Evolutionary conservation across 2,797 vertebrate species (phyloP), one percentile per base, ranked within the genome.

Genomic region (Hippopotamyrus pictus): DNA sequence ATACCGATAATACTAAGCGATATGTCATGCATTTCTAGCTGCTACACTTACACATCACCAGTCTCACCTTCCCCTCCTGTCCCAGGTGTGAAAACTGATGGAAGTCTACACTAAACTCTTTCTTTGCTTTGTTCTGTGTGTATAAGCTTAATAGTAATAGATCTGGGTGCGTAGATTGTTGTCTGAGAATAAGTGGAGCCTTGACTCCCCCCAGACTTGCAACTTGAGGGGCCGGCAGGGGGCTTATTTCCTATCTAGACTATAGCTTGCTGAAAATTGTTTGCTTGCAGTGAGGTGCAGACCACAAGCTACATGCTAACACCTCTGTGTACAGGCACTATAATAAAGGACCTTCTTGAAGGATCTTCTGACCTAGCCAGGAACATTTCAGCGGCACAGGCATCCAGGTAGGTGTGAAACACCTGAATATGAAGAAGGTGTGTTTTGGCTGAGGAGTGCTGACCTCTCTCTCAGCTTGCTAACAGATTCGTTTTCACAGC

Each of bases 301-400:
- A 86, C 76, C 92, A 91, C 89, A 46, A 90, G 90, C 88, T 86
- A 90, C 57, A 86, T 89, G 90, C 92, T 94, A 86, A 91, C 90
- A 92, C 85, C 89, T 73, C 90, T 59, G 92, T 92, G 88, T 91
- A 92, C 88, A 88, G 41, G 1, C 90, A 87, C 90, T 91, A 90
- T 88, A 92, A 90, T 92, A 93, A 92, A 91, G 90, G 79, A 73
- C 51, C 86, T 91, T 92, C 93, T 94, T 92, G 92, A 93, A 41
- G 41, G 41, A 41, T 41, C 41, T 91, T 91, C 92, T 91, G 88
- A 88, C 85, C 90, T 89, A 92, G 91, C 91, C 85, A 83, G 88
- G 86, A 82, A 90, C 86, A 88, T 89, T 87, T 91, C 89, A 92
- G 9, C 1, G 2, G 82, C 19, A 84, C 17, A 84, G 82, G 46